A percentile compares a stretch with the other conserved stretches of the same genome.
phyloP scores from a whole-genome alignment of 2,113 vertebrate genomes.

The Cheilinus undulatus region DNA sequence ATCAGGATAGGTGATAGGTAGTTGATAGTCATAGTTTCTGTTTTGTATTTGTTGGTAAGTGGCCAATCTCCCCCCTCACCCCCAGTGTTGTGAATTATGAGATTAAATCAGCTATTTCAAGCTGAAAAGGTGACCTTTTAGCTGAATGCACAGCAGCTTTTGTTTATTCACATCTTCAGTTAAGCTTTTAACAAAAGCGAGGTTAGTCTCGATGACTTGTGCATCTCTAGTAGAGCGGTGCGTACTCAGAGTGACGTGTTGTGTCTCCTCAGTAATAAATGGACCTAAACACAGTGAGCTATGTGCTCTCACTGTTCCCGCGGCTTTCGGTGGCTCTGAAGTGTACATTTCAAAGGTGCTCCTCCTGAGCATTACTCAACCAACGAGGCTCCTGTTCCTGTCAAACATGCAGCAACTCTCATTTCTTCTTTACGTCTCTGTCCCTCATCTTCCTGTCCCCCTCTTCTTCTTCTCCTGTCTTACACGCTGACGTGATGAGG shows the following conservation, averaged over 20 bases:
- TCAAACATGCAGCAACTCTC: not conserved
- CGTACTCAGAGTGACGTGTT: conserved; percentile 13
- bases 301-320: not conserved
- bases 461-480: not conserved
- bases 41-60: too few species aligned
- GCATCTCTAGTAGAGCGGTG: not conserved
- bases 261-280: conserved; percentile 32
- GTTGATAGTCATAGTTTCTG: too few species aligned
- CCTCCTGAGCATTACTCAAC: conserved; percentile 16
- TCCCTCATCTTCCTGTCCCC: not conserved
- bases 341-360: conserved; percentile 28
- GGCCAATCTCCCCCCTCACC: too few species aligned
- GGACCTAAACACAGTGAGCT: conserved; percentile 11
- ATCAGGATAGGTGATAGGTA: too few species aligned
- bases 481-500: conserved; percentile 22
- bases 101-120: too few species aligned
- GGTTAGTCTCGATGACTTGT: too few species aligned
- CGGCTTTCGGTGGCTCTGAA: not conserved
- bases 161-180: too few species aligned
- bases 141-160: too few species aligned
- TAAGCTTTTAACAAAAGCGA: too few species aligned
- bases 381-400: not conserved
- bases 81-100: too few species aligned
- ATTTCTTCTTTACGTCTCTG: not conserved
- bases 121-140: too few species aligned